These are phyloP conservation scores for Ephestia elutella DNA, from an alignment of 1,140 invertebrate species.

Conservation along the genomic window DNA sequence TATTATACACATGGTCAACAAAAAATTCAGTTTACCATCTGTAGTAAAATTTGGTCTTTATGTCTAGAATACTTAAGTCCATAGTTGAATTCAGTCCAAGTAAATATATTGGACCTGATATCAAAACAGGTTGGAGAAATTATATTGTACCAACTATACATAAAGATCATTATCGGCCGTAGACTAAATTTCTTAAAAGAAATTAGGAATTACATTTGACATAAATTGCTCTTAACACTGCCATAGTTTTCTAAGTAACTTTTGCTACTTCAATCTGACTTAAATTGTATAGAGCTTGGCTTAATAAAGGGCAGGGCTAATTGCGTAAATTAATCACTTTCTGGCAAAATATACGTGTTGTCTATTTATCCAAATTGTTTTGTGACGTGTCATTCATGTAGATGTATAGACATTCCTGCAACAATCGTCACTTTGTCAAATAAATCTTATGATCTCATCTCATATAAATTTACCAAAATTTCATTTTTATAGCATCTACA, in stretches of 20 bases:
- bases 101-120: too few species aligned
- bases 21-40: neutral
- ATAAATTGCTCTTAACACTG: slow-evolving; percentile 38
- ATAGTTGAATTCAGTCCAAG: too few species aligned
- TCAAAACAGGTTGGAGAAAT: too few species aligned
- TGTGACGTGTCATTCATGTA: neutral
- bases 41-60: too few species aligned
- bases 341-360: too few species aligned
- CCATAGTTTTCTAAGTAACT: slow-evolving; percentile 50
- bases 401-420: neutral
- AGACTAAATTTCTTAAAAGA: too few species aligned
- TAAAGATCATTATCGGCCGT: too few species aligned
- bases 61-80: too few species aligned
- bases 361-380: too few species aligned
- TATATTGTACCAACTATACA: too few species aligned
- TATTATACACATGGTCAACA: slow-evolving; percentile 5
- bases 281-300: slow-evolving; percentile 19
- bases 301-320: neutral
- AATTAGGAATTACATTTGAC: too few species aligned
- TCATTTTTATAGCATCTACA: slow-evolving; percentile 11
- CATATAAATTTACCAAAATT: slow-evolving; percentile 53
- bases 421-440: neutral
- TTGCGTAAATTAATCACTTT: neutral
- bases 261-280: slow-evolving; percentile 17
- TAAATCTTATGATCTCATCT: slow-evolving; percentile 41